phyloP scores from a whole-genome alignment of 2,113 vertebrate species.

The Hystrix brachyura region DNA sequence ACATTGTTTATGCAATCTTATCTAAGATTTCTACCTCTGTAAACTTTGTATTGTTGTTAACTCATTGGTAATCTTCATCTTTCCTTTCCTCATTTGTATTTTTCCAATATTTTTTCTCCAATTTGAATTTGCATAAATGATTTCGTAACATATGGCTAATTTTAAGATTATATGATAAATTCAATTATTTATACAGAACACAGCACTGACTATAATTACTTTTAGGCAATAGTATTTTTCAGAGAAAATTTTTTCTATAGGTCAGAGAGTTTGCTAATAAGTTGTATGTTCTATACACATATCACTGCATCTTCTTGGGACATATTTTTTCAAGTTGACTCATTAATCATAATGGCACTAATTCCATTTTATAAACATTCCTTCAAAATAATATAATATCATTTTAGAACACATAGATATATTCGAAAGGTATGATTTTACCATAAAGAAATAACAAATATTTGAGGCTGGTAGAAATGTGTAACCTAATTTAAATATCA shows the following conservation, averaged over 20 bases:
- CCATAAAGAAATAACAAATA: background rate
- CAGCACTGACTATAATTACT: background rate
- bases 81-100: background rate
- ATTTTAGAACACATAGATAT: background rate
- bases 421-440: background rate
- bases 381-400: slow-evolving; percentile 1
- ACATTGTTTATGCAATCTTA: background rate
- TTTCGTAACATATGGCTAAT: background rate
- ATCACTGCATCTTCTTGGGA: background rate
- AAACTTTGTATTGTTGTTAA: background rate
- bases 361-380: background rate
- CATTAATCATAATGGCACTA: background rate
- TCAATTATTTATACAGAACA: background rate
- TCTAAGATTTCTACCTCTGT: background rate
- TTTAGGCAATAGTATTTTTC: background rate
- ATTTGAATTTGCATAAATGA: background rate
- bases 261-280: background rate
- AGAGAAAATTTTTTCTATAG: background rate
- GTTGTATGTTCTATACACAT: background rate
- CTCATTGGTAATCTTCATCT: background rate
- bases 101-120: background rate
- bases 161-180: background rate
- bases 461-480: background rate
- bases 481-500: background rate
- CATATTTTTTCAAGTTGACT: background rate